Evolutionary conservation across 2,888 invertebrate species (phyloP).

Genomic region (Hemithea aestivaria): DNA sequence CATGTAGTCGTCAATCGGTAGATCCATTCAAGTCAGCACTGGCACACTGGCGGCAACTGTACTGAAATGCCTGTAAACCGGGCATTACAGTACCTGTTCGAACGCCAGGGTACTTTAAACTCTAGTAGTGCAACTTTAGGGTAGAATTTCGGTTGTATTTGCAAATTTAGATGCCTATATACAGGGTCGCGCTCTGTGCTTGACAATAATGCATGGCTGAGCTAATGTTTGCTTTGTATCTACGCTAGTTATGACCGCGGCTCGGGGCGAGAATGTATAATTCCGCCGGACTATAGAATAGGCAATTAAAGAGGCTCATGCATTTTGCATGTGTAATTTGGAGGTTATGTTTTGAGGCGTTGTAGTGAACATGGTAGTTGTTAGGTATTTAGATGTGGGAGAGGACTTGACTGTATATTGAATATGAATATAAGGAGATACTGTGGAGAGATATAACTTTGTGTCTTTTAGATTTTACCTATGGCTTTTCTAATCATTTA

Average conservation of each 20-base stretch:
- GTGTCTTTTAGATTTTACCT: too few relatives aligned
- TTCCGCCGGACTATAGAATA: conserved; percentile 59
- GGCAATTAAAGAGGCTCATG: conserved; percentile 72
- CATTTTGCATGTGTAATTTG: conserved; percentile 62
- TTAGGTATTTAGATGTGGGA: conserved; percentile 4
- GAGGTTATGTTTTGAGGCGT: conserved; percentile 21
- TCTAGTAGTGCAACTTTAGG: background rate
- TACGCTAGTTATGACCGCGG: conserved; percentile 69
- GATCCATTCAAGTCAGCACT: too few relatives aligned
- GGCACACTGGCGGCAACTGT: too few relatives aligned
- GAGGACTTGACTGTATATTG: too few relatives aligned
- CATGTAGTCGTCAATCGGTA: too few relatives aligned
- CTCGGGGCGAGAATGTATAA: conserved; percentile 75
- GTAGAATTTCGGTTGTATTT: conserved; percentile 9
- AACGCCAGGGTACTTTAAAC: conserved; percentile 3
- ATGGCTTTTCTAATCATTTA: too few relatives aligned
- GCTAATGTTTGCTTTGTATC: conserved; percentile 77
- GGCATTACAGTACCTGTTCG: too few relatives aligned
- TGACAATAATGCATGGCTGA: conserved; percentile 78
- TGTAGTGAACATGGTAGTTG: conserved; percentile 6
- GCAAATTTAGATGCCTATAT: conserved; percentile 30
- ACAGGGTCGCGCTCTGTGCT: conserved; percentile 55
- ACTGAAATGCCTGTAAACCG: too few relatives aligned
- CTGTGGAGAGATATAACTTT: too few relatives aligned
- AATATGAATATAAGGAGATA: too few relatives aligned